phyloP scores from a whole-genome alignment of 92 coral and sea anemone genomes.

The Zoanthus gigantus region DNA sequence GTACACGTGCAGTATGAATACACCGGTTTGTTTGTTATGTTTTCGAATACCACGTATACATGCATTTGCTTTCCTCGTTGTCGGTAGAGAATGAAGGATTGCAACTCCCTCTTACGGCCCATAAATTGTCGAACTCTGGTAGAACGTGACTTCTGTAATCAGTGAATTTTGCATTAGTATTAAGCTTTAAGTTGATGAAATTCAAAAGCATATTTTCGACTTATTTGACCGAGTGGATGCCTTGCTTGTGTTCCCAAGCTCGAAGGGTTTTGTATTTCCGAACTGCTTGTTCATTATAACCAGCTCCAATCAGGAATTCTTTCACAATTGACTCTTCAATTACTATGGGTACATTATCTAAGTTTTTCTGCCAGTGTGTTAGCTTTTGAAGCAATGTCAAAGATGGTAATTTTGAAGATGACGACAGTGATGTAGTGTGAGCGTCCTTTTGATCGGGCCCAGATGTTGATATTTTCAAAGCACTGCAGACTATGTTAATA shows the following conservation, averaged over 20 bases:
- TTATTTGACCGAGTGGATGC: constrained; percentile 59
- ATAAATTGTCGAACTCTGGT: constrained; percentile 36
- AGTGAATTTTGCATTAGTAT: too few relatives aligned
- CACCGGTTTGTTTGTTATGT: constrained; percentile 56
- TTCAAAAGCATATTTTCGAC: constrained; percentile 9
- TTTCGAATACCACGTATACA: constrained; percentile 48
- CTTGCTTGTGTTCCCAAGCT: constrained; percentile 66
- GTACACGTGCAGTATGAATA: constrained; percentile 58
- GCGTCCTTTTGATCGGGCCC: constrained; percentile 29
- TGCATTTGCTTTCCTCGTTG: constrained; percentile 57
- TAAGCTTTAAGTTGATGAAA: too few relatives aligned
- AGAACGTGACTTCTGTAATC: constrained; percentile 53
- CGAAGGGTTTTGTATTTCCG: constrained; percentile 64
- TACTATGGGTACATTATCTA: constrained; percentile 40
- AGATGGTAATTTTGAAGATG: constrained; percentile 25
- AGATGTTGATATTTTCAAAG: constrained; percentile 42
- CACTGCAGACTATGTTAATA: constrained; percentile 52
- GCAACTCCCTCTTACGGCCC: constrained; percentile 60
- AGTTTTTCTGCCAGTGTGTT: constrained; percentile 55
- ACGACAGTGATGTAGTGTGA: constrained; percentile 29
- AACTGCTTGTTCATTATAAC: constrained; percentile 54
- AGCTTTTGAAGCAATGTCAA: neutral
- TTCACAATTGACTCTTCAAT: constrained; percentile 64
- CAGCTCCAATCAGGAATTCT: constrained; percentile 60
- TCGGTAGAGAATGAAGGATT: constrained; percentile 68